phyloP scores from a whole-genome alignment of 2,113 vertebrate species.

The Scytalopus superciliaris region DNA sequence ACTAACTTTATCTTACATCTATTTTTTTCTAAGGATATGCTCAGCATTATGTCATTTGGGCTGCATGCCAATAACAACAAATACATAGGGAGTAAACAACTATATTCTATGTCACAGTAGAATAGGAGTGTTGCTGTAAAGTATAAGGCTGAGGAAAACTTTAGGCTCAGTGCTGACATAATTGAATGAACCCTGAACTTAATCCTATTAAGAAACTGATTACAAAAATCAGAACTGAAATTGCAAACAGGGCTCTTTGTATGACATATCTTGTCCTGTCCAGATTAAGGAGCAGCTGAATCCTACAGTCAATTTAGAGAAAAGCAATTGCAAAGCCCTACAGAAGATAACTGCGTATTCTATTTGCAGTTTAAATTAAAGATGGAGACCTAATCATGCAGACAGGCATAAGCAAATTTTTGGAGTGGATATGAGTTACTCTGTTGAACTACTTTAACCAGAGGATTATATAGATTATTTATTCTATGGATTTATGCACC shows the following conservation, averaged over 20 bases:
- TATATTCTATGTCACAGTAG: background rate
- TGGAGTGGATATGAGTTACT: background rate
- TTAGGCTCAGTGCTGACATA: background rate
- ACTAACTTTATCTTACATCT: background rate
- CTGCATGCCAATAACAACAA: background rate
- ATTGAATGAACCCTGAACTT: background rate
- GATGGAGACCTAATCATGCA: background rate
- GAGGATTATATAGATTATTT: slow-evolving; percentile 50
- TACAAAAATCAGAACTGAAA: background rate
- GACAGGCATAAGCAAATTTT: slow-evolving; percentile 25
- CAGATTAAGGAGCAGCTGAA: background rate
- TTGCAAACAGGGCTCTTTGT: background rate
- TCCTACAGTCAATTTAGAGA: background rate
- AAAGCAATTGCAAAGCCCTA: background rate
- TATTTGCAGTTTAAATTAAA: slow-evolving; percentile 42
- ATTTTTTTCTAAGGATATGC: background rate
- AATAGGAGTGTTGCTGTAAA: background rate
- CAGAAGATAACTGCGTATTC: background rate
- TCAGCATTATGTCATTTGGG: background rate
- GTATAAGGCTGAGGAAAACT: background rate
- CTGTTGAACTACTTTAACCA: slow-evolving; percentile 19
- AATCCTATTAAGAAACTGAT: slow-evolving; percentile 27
- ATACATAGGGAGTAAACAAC: background rate
- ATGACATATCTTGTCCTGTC: background rate
- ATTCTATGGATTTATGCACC: slow-evolving; percentile 45